A percentile compares a stretch with the other conserved stretches of the same genome.
Evolutionary conservation across 1,140 invertebrate genomes (phyloP).

Genomic region (Drosophila pandora): DNA sequence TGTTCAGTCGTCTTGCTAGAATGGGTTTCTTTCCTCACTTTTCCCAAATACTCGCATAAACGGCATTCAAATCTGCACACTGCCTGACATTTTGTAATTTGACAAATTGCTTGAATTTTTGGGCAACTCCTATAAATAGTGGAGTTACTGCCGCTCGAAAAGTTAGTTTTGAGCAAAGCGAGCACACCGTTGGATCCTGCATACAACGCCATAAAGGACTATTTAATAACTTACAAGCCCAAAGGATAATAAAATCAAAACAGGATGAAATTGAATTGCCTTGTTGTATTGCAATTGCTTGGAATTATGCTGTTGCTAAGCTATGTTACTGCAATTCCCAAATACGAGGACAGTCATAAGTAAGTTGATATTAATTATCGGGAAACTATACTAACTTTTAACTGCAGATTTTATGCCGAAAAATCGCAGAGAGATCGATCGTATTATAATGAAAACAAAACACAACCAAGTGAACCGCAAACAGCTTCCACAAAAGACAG

Average conservation of each 20-base stretch:
- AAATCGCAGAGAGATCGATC: conserved; percentile 64
- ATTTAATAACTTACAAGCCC: neutral
- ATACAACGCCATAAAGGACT: conserved; percentile 10
- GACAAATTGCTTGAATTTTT: conserved; percentile 69
- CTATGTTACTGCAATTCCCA: conserved; percentile 53
- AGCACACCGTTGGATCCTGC: conserved; percentile 1
- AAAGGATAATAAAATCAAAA: conserved; percentile 19
- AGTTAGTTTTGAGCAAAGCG: conserved; percentile 53
- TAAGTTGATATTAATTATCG: conserved; percentile 20
- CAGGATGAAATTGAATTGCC: conserved; percentile 52
- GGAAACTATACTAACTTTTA: neutral
- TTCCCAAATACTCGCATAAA: conserved; percentile 42
- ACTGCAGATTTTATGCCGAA: conserved; percentile 59
- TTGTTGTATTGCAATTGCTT: conserved; percentile 28
- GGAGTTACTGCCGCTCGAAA: conserved; percentile 25
- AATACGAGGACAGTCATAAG: conserved; percentile 71
- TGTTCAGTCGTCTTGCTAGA: conserved; percentile 59
- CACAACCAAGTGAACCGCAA: conserved; percentile 54
- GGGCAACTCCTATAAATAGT: conserved; percentile 63
- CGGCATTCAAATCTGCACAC: conserved; percentile 55
- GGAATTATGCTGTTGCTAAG: conserved; percentile 35
- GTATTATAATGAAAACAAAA: conserved; percentile 73
- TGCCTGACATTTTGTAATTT: conserved; percentile 72
- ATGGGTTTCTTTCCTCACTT: conserved; percentile 58
- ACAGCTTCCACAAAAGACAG: conserved; percentile 74